Base-by-base conservation (phyloP, 2,888 invertebrate genomes). In the Lasioglossum zephyrum region DNA sequence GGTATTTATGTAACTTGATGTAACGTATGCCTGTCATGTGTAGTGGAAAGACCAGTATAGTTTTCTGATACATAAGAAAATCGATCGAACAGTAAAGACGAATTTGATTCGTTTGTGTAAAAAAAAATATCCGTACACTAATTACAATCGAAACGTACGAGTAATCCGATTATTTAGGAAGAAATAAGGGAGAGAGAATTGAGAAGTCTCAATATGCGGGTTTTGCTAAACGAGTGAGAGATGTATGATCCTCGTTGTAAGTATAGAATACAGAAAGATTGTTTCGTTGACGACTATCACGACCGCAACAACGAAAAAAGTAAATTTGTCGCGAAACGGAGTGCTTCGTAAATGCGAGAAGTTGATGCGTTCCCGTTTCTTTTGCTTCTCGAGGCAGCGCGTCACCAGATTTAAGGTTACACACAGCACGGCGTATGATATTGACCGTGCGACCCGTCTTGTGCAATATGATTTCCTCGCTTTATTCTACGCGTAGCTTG, bases 231-330 rank as follows among this genome's bases (percentile, higher is more conserved):
- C 83, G 86, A 74, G 82, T 83, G 82, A 83, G 82, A 83, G 85
- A 88, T 86, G 88, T 88, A 84, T 88, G 89, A 91, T 90, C 86
- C 89, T 57, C 84, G 77, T 73, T 86, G 91, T 91, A 86, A 91
- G 91, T 91, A 88, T 84, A 69, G 57, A 66, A 63, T 31, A 53
- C 44, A 72, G 26, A 76, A 49, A 31, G n/a, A 77, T 60, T 26
- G 60, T 70, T 41, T 83, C 16, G 69, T 47, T 57, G 70, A 41
- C 60, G 66, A 69, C 66, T 79, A 75, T 16, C 49, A 74, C 69
- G 44, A 70, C 47, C 26, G 18, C 39, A 69, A 47, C 39, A 77
- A 75, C 22, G 41, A 83, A 39, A 80, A 63, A 79, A 13, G 41
- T 66, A 36, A 70, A 49, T 70, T 74, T 31, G 26, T 22, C 60